phyloP scores from a whole-genome alignment of 2,888 invertebrate species.

The Brachynemurus nebulosus region DNA sequence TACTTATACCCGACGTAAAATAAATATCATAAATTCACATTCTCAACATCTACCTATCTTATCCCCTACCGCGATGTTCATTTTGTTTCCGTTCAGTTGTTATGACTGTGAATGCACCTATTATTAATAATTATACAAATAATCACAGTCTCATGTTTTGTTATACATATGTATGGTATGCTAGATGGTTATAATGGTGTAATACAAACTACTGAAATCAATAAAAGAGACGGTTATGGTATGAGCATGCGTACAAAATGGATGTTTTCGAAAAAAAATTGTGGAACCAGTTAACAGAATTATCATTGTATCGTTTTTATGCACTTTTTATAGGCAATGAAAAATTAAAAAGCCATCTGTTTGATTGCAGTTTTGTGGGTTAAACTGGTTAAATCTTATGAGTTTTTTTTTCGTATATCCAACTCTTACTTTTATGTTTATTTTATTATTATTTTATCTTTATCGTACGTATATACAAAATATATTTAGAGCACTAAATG shows the following conservation, averaged over 20 bases:
- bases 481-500: too few species aligned
- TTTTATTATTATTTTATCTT: background rate
- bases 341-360: slow-evolving; percentile 10
- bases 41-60: too few species aligned
- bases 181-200: slow-evolving; percentile 7
- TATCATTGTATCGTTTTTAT: slow-evolving; percentile 5
- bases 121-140: slow-evolving; percentile 5
- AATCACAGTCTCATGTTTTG: slow-evolving; percentile 26
- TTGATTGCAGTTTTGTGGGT: slow-evolving; percentile 6
- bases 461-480: background rate
- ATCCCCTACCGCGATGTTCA: too few species aligned
- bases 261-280: too few species aligned
- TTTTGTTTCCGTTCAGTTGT: slow-evolving; percentile 14
- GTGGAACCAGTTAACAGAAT: too few species aligned
- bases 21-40: too few species aligned
- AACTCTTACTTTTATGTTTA: background rate
- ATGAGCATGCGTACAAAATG: too few species aligned
- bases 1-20: too few species aligned
- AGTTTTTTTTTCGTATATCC: too few species aligned
- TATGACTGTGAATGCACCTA: slow-evolving; percentile 22
- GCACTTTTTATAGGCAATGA: slow-evolving; percentile 11
- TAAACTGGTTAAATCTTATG: background rate
- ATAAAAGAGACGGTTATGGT: slow-evolving; percentile 40
- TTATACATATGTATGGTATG: slow-evolving; percentile 13
- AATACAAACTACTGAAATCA: slow-evolving; percentile 50